Conservation (phyloP, 2,888 invertebrate genomes). For the Listrodromus nycthemerus region DNA sequence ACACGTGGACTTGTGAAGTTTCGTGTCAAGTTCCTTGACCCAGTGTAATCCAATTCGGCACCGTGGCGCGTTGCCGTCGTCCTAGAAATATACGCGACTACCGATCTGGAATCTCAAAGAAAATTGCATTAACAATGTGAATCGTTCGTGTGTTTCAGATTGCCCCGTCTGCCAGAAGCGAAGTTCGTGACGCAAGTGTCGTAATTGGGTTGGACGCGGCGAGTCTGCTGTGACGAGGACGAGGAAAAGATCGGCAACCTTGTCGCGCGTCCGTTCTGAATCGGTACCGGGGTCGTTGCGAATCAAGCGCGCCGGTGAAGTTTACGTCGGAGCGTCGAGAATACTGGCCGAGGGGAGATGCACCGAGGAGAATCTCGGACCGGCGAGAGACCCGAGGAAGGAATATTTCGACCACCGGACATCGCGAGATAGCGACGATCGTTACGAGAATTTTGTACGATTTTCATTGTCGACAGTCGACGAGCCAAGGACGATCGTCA, state of each 20-base stretch:
- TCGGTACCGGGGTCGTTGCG: not conserved
- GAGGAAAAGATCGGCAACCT: conserved; percentile 25
- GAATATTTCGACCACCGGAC: conserved; percentile 78
- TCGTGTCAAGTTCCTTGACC: conserved; percentile 67
- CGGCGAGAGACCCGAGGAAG: conserved; percentile 69
- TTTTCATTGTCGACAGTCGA: not conserved
- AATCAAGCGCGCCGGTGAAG: not conserved
- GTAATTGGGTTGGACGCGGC: conserved; percentile 42
- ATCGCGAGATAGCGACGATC: conserved; percentile 76
- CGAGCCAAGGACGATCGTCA: not conserved
- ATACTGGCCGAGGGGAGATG: conserved; percentile 80
- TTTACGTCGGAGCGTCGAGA: conserved; percentile 29
- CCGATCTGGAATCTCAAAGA: not conserved
- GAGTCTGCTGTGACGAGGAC: conserved; percentile 48
- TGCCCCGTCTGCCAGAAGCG: conserved; percentile 23
- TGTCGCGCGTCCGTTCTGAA: conserved; percentile 14
- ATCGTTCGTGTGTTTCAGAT: conserved; percentile 56
- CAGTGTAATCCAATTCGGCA: conserved; percentile 26
- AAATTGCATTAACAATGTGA: not conserved
- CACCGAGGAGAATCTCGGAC: conserved; percentile 75
- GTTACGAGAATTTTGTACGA: not conserved
- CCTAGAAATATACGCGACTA: not conserved
- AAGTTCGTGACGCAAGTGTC: conserved; percentile 30
- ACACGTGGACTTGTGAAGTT: too few relatives aligned
- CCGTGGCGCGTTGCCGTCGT: not conserved